Evolutionary conservation across 2,888 invertebrate species (phyloP).

Genomic region (Phyllotreta cruciferae): DNA sequence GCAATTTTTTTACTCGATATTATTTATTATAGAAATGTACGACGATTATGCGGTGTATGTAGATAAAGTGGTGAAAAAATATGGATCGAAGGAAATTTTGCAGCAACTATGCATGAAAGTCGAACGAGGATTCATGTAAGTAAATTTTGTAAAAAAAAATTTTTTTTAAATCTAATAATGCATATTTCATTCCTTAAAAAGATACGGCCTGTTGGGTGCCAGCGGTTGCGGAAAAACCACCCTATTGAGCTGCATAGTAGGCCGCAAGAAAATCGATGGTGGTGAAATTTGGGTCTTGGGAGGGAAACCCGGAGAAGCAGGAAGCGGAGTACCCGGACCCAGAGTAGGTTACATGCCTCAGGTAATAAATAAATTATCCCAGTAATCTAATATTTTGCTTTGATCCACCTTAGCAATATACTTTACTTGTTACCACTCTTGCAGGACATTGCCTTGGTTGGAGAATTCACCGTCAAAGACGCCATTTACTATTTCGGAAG

Average conservation of each 20-base stretch:
- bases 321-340: constrained; percentile 86
- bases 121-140: constrained; percentile 79
- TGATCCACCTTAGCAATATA: neutral
- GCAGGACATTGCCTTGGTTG: constrained; percentile 80
- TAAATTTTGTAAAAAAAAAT: constrained; percentile 45
- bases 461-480: constrained; percentile 82
- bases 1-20: neutral
- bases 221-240: constrained; percentile 94
- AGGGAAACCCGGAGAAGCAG: constrained; percentile 80
- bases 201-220: constrained; percentile 89
- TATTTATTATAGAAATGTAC: constrained; percentile 40
- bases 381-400: neutral
- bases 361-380: constrained; percentile 32
- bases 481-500: constrained; percentile 88
- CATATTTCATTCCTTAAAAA: constrained; percentile 50
- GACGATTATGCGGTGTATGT: constrained; percentile 69
- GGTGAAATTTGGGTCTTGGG: constrained; percentile 88
- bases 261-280: constrained; percentile 77
- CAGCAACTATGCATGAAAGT: constrained; percentile 77
- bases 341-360: constrained; percentile 73
- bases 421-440: neutral
- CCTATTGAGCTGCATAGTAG: constrained; percentile 84
- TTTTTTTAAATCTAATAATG: constrained; percentile 9
- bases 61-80: constrained; percentile 72
- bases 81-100: constrained; percentile 70